A percentile compares a stretch with the other conserved stretches of the same genome.
Conservation (phyloP, 2,888 invertebrate species). For the Brenthis hecate region DNA sequence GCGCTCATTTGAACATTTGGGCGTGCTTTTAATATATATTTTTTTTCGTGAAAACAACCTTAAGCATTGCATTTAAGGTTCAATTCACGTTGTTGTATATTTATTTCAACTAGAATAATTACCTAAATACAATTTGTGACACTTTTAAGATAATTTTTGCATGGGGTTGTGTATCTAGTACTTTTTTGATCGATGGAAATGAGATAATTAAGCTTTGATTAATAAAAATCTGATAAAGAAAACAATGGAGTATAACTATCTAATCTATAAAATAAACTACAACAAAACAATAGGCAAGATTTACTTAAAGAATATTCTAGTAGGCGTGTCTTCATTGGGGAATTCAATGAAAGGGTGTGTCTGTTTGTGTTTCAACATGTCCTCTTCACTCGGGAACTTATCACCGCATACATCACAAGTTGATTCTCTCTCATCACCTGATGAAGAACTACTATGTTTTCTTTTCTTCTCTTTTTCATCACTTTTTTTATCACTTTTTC, state of each 20-base stretch:
- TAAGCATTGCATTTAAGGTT: too few species aligned
- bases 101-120: too few species aligned
- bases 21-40: too few species aligned
- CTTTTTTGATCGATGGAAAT: too few species aligned
- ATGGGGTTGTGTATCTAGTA: too few species aligned
- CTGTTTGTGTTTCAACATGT: slow-evolving; percentile 72
- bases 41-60: too few species aligned
- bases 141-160: too few species aligned
- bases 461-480: slow-evolving; percentile 47
- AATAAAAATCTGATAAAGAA: background rate
- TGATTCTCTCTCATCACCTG: slow-evolving; percentile 41
- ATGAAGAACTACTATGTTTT: slow-evolving; percentile 39
- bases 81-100: too few species aligned
- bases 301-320: slow-evolving; percentile 78
- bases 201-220: too few species aligned
- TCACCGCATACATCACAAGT: slow-evolving; percentile 75
- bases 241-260: slow-evolving; percentile 25
- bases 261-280: slow-evolving; percentile 34
- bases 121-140: too few species aligned
- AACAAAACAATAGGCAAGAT: slow-evolving; percentile 48
- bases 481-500: slow-evolving; percentile 4
- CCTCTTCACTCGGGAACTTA: slow-evolving; percentile 58
- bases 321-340: slow-evolving; percentile 73
- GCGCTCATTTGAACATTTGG: too few species aligned
- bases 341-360: slow-evolving; percentile 78